A percentile compares a stretch with the other conserved stretches of the same genome.
phyloP scores from a whole-genome alignment of 30 jellyfish, hydroid and myxozoan species.

The Mastigias papua region DNA sequence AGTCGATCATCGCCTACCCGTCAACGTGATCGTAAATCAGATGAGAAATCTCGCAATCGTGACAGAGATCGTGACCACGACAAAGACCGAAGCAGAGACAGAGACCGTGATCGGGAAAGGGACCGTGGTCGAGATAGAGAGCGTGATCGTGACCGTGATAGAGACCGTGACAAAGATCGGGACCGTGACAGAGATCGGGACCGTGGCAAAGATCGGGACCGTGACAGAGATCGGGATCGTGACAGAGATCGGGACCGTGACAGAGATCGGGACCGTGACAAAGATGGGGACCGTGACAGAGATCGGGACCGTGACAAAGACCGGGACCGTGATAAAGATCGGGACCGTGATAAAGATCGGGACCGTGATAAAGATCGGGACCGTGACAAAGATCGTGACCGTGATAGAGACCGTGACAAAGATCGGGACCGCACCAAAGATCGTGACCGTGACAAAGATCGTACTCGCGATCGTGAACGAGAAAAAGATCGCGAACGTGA shows the following conservation, averaged over 20 bases:
- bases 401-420: conserved; percentile 44
- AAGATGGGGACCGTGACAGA: conserved; percentile 24
- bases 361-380: conserved; percentile 47
- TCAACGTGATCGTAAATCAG: conserved; percentile 60
- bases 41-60: conserved; percentile 22
- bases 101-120: conserved; percentile 30
- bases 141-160: conserved; percentile 27
- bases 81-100: neutral
- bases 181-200: too few relatives aligned
- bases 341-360: conserved; percentile 26
- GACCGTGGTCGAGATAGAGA: conserved; percentile 25
- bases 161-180: conserved; percentile 16
- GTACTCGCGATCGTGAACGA: conserved; percentile 39
- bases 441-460: conserved; percentile 33
- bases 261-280: conserved; percentile 39
- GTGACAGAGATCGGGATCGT: conserved; percentile 41
- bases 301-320: conserved; percentile 44
- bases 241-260: too few relatives aligned
- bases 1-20: conserved; percentile 55
- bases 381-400: conserved; percentile 20
- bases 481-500: conserved; percentile 38
- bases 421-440: conserved; percentile 11
- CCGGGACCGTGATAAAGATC: conserved; percentile 24
- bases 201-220: conserved; percentile 19
- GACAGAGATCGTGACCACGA: conserved; percentile 45